Evolutionary conservation across 2,797 vertebrate species (phyloP).

Genomic region (Podargus strigoides): DNA sequence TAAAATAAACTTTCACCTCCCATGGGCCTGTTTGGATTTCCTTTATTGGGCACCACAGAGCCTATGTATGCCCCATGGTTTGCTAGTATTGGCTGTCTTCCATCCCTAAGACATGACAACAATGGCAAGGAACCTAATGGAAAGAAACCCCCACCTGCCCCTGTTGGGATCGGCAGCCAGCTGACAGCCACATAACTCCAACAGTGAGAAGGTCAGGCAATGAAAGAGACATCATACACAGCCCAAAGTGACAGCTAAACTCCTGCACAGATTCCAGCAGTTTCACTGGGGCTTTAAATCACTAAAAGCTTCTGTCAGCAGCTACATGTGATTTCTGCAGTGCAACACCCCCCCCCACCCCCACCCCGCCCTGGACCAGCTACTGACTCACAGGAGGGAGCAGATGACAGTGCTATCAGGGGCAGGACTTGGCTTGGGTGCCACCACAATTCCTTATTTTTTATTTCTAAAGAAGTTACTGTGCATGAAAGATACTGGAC

Average conservation of each 20-base stretch:
- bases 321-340: slow-evolving; percentile 36
- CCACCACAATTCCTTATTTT: slow-evolving; percentile 35
- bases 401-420: slow-evolving; percentile 53
- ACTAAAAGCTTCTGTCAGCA: slow-evolving; percentile 54
- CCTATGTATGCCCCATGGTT: not conserved
- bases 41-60: not conserved
- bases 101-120: not conserved
- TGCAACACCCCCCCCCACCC: not conserved
- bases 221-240: not conserved
- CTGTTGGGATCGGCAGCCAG: not conserved
- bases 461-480: slow-evolving; percentile 16
- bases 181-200: not conserved
- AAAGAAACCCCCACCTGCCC: not conserved
- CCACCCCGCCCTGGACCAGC: not conserved
- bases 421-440: slow-evolving; percentile 47
- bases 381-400: slow-evolving; percentile 53
- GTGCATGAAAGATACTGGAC: not conserved
- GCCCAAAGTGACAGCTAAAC: slow-evolving; percentile 40
- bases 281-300: slow-evolving; percentile 47
- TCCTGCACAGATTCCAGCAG: slow-evolving; percentile 17
- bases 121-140: not conserved
- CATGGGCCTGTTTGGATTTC: not conserved
- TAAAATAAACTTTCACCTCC: not conserved
- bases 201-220: not conserved
- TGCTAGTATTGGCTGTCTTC: not conserved